Percentiles rank a stretch among this genome's conserved stretches.
Evolutionary conservation across 1,140 invertebrate genomes (phyloP).

Genomic region (Bombus polaris): DNA sequence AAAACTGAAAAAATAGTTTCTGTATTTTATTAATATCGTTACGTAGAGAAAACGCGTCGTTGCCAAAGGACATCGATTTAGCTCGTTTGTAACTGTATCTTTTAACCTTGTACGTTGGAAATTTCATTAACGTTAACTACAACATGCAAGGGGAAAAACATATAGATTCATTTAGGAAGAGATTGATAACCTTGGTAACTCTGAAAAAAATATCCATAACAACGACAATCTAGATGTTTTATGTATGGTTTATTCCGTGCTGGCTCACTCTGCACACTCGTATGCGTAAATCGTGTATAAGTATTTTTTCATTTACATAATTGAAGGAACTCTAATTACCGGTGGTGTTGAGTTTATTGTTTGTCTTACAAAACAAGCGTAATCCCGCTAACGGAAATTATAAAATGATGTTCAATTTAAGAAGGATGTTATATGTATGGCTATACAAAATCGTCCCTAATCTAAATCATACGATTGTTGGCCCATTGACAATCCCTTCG

Average conservation of each 20-base stretch:
- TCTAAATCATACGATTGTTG: slow-evolving; percentile 58
- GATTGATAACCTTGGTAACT: slow-evolving; percentile 14
- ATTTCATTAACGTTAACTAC: not conserved
- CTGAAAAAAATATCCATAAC: not conserved
- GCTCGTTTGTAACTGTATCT: not conserved
- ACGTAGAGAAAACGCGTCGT: not conserved
- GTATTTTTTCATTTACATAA: slow-evolving; percentile 52
- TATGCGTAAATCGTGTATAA: slow-evolving; percentile 31
- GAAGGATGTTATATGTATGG: slow-evolving; percentile 18
- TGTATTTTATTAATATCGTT: no score
- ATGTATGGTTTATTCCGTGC: not conserved
- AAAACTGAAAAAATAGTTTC: not conserved
- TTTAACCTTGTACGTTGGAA: not conserved
- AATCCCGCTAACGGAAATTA: slow-evolving; percentile 62
- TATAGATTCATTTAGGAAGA: slow-evolving; percentile 6
- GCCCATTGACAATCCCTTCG: slow-evolving; percentile 68
- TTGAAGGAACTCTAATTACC: slow-evolving; percentile 48
- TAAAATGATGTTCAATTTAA: slow-evolving; percentile 56
- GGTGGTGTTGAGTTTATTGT: slow-evolving; percentile 55
- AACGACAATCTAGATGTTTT: not conserved
- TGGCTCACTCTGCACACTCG: slow-evolving; percentile 22
- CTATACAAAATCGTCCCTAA: slow-evolving; percentile 61
- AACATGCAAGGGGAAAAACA: slow-evolving; percentile 14
- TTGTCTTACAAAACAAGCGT: slow-evolving; percentile 53
- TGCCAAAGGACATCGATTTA: not conserved